A percentile compares a stretch with the other conserved stretches of the same genome.
phyloP scores from a whole-genome alignment of 2,797 vertebrate species.

The Toxotes lorentzi region DNA sequence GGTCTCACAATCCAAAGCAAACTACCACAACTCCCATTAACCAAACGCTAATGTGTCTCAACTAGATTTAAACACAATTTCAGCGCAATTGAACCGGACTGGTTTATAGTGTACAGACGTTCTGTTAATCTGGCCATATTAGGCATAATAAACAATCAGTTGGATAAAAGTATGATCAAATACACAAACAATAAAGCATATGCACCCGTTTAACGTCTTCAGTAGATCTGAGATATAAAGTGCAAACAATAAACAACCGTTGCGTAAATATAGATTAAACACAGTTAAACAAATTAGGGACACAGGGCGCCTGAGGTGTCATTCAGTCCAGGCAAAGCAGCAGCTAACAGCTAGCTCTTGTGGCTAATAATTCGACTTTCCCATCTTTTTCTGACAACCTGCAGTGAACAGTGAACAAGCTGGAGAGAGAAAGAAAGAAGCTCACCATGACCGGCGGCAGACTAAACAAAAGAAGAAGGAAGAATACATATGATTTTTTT shows the following conservation, averaged over 20 bases:
- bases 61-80: not conserved
- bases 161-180: too few species aligned
- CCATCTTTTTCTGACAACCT: not conserved
- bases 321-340: not conserved
- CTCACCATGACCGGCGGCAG: constrained; percentile 47
- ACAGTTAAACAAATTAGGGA: not conserved
- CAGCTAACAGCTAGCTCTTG: constrained; percentile 14
- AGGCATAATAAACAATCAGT: not conserved
- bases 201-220: too few species aligned
- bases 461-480: not conserved
- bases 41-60: not conserved
- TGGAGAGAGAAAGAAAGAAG: not conserved
- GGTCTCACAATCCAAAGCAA: too few species aligned
- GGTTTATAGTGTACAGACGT: not conserved
- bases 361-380: not conserved
- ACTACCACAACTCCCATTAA: not conserved
- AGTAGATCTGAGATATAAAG: too few species aligned
- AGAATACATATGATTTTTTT: not conserved
- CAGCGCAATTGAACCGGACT: not conserved
- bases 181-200: too few species aligned
- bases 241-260: not conserved
- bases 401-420: not conserved
- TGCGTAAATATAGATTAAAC: not conserved
- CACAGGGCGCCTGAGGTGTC: not conserved
- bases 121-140: not conserved